These are phyloP conservation scores for Sycon ciliatum DNA, from an alignment of 37 sponge, comb jelly and placozoan species.

Conservation along the genomic window DNA sequence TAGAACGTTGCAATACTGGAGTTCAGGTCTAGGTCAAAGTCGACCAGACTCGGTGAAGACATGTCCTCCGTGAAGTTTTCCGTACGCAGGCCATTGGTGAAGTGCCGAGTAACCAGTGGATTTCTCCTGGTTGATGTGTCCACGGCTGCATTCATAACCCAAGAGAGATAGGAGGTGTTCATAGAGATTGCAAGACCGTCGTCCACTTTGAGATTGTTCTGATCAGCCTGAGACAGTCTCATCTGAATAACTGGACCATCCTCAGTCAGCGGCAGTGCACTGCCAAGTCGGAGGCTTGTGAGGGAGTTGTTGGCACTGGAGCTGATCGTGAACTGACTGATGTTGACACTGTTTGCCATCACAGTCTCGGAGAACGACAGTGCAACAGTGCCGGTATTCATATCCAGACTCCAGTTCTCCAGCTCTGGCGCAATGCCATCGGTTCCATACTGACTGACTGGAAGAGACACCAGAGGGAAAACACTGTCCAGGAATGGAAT, in stretches of 20 bases:
- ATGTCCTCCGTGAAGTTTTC: constrained; percentile 46
- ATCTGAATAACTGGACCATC: background rate
- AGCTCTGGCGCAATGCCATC: background rate
- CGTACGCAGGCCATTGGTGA: too few species aligned
- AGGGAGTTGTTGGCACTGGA: too few species aligned
- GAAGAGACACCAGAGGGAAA: background rate
- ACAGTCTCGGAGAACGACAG: constrained; percentile 31
- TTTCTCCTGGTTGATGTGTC: too few species aligned
- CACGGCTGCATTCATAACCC: background rate
- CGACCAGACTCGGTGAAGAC: constrained; percentile 40
- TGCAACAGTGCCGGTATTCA: background rate
- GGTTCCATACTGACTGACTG: background rate
- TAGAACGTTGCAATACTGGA: constrained; percentile 38
- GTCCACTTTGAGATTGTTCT: background rate
- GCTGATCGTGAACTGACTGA: background rate
- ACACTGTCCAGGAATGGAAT: background rate
- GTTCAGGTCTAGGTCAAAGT: constrained; percentile 64
- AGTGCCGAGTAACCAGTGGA: too few species aligned
- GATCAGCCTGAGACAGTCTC: background rate
- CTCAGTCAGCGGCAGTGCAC: background rate
- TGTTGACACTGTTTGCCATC: background rate
- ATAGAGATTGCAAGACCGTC: background rate
- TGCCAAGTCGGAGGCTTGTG: background rate
- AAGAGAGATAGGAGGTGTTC: constrained; percentile 1
- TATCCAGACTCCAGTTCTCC: background rate